Base-by-base conservation (phyloP, 1,140 invertebrate genomes). In the Lordiphosa mommai region DNA sequence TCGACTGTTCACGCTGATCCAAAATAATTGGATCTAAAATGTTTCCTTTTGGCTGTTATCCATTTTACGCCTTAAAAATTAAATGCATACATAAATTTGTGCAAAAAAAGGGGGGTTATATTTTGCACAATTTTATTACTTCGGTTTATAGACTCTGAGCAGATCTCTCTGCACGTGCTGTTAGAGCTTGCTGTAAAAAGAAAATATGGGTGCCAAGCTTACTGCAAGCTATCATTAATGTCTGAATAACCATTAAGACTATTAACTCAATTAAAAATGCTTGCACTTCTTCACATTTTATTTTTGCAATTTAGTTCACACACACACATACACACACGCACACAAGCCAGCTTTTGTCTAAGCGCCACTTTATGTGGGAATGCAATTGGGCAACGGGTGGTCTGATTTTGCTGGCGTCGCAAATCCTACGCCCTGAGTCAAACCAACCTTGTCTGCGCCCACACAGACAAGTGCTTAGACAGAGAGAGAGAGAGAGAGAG, bases 191-290 rank as follows among this genome's bases (percentile, higher is more conserved):
- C 20, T 12, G 37, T 14, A 53, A 49, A 51, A 50, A 10, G 6
- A 17, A 38, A 10, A 36, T 16, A 13, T 50, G 10, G 36, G 20
- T 20, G 46, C 34, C 13, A 33, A 49, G 47, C 36, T 57, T 61
- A 37, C 65, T 59, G 49, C 44, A 47, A 47, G 49, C 59, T 48
- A 46, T 74, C 74, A 74, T 74, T 74, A 74, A 27, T 60, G 71
- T 65, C 55, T 32, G 64, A 74, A 74, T 74, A 74, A 60, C 71
- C 71, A 74, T 74, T 74, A 74, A 74, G 71, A 74, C 74, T 74
- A 74, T 74, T 74, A 74, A 74, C 71, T 74, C 65, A 74, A 74
- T 74, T 74, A 74, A 74, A 69, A 69, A 64, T 68, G 43, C 41
- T 47, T 34, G 14, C 27, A 59, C 71, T 69, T 73, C 71, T 64